These are phyloP conservation scores for Notamacropus eugenii DNA, from an alignment of 2,797 vertebrate species.

Conservation along the genomic window DNA sequence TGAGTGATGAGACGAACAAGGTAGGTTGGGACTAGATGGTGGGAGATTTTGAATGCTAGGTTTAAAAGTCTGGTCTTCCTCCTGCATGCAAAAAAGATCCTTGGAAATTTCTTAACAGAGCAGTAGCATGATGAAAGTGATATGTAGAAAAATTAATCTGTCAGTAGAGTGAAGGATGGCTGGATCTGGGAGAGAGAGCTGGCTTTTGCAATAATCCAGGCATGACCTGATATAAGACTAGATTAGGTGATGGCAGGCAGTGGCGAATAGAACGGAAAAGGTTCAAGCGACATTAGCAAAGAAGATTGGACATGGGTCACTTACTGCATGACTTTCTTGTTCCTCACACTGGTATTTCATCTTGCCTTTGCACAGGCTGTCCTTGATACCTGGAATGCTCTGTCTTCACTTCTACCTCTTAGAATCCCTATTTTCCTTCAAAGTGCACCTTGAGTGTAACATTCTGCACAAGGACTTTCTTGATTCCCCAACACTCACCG, in stretches of 20 bases:
- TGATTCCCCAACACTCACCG: not conserved
- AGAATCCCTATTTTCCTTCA: not conserved
- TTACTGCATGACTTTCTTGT: not conserved
- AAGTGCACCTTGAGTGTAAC: not conserved
- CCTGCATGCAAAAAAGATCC: not conserved
- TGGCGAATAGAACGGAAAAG: not conserved
- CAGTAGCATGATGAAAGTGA: not conserved
- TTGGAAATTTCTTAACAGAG: not conserved
- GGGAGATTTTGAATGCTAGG: not conserved
- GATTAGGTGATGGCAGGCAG: not conserved
- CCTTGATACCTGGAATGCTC: not conserved
- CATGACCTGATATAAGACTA: not conserved
- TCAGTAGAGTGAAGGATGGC: not conserved
- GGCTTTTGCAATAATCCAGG: not conserved
- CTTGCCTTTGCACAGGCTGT: not conserved
- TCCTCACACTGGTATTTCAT: not conserved
- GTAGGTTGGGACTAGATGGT: not conserved
- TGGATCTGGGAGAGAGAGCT: not conserved
- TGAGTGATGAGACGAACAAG: no score
- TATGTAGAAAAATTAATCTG: not conserved
- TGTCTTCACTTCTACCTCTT: not conserved
- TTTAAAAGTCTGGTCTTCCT: accelerated
- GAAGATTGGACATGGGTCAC: not conserved
- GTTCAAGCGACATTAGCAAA: not conserved
- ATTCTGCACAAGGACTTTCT: not conserved